phyloP scores from a whole-genome alignment of 1,140 invertebrate species.

The Oncopodura yosiiana region DNA sequence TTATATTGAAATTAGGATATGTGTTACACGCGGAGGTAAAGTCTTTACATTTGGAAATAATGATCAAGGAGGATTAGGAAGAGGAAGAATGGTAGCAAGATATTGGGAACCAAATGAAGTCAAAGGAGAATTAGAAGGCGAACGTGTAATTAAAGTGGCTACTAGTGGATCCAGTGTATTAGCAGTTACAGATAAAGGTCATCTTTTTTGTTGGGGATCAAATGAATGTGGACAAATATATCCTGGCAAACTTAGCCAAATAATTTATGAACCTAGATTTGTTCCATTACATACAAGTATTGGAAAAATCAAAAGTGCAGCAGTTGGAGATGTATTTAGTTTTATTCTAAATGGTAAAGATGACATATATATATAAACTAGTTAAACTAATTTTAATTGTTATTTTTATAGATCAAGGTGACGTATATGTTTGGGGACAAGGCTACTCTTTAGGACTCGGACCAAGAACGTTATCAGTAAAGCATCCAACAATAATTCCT shows the following conservation, averaged over 20 bases:
- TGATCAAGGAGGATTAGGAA: constrained; percentile 22
- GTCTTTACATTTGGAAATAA: constrained; percentile 30
- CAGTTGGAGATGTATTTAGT: constrained; percentile 78
- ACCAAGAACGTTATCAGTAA: constrained; percentile 56
- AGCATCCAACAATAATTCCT: constrained; percentile 61
- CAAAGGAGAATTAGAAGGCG: constrained; percentile 73
- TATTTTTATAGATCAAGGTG: constrained; percentile 55
- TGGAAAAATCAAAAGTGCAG: constrained; percentile 70
- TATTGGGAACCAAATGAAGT: constrained; percentile 54
- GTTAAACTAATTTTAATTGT: constrained; percentile 32
- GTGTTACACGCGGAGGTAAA: constrained; percentile 44
- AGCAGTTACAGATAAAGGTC: constrained; percentile 81
- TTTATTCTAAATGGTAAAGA: constrained; percentile 63
- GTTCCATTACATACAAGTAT: constrained; percentile 51
- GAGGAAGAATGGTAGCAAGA: constrained; percentile 37
- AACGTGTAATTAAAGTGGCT: constrained; percentile 71
- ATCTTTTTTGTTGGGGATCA: constrained; percentile 95
- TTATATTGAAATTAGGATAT: constrained; percentile 14
- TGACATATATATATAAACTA: too few relatives aligned
- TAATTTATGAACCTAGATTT: constrained; percentile 52
- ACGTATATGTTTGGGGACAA: constrained; percentile 86
- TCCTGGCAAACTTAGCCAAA: constrained; percentile 26
- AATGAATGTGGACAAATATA: constrained; percentile 81
- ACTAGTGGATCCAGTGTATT: constrained; percentile 76
- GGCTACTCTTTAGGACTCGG: constrained; percentile 75